A percentile compares a stretch with the other conserved stretches of the same genome.
These are phyloP conservation scores for Pinna nobilis DNA, from an alignment of 1,140 invertebrate species.

Conservation along the genomic window DNA sequence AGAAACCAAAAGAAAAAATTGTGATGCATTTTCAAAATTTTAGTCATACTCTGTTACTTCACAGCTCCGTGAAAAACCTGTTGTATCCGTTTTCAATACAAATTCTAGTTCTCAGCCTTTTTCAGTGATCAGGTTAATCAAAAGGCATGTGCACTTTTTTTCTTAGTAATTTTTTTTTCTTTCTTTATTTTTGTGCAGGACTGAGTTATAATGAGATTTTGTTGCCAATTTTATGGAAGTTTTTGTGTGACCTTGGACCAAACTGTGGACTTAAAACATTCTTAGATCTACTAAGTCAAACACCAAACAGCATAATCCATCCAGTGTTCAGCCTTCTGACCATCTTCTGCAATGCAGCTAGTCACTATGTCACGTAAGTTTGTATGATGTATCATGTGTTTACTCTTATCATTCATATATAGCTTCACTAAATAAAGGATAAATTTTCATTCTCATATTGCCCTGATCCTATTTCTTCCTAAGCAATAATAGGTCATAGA, in stretches of 20 bases:
- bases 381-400: not conserved
- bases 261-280: slow-evolving; percentile 93
- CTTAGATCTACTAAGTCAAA: slow-evolving; percentile 87
- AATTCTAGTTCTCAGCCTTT: no score
- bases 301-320: slow-evolving; percentile 84
- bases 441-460: no score
- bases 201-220: slow-evolving; percentile 95
- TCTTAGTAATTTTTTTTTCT: no score
- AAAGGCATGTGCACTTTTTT: no score
- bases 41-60: no score
- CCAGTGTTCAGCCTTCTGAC: slow-evolving; percentile 82
- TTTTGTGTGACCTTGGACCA: slow-evolving; percentile 90
- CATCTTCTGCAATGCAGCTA: slow-evolving; percentile 96
- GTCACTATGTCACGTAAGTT: slow-evolving; percentile 97
- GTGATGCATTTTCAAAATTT: no score
- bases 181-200: slow-evolving; percentile 77
- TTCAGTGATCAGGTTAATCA: no score
- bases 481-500: no score
- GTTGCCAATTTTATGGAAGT: slow-evolving; percentile 92
- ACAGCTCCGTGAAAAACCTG: no score
- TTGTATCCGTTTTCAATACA: no score
- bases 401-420: not conserved
- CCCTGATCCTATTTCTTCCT: no score
- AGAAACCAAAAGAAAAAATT: no score
- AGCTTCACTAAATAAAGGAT: not conserved